Base-by-base conservation (phyloP, 2,888 invertebrate genomes). In the Mamestra brassicae region DNA sequence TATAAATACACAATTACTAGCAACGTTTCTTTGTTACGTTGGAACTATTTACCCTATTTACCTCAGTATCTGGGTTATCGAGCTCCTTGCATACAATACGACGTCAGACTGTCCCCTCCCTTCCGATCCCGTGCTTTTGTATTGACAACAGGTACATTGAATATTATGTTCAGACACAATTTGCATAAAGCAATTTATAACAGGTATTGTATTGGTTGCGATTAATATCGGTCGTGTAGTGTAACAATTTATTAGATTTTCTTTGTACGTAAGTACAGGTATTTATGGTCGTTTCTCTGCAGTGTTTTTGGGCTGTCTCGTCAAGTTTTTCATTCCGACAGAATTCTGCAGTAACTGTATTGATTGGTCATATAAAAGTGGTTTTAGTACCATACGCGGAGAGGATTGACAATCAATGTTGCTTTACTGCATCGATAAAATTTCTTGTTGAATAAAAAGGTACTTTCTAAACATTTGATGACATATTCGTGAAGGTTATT, bases 21-120 rank as follows among this genome's bases (percentile, higher is more conserved):
- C 76, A 78, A 75, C 80, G 83, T 85, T 87, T 84, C 88, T 89
- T 90, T 90, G 90, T 90, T 85, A 86, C 76, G 81, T 80, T 80
- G 79, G 78, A 82, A 78, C 90, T 89, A 85, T 90, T 87, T 90
- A 89, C 83, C 71, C 76, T 84, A 85, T 89, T 87, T 89, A 89
- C 83, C 67, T 71, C 78, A 85, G 90, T 90, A 93, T 93, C 91
- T 94, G 87, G 93, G 94, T 92, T 94, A 93, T 93, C 91, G 89
- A 87, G 88, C 87, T 89, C 85, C 88, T 86, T 85, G 62, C 80
- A 86, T 86, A 92, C 90, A 92, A 92, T 92, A 87, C 89, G 81
- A 86, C 89, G 88, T 89, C 89, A 86, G 86, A 80, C 86, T 89
- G 89, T 91, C 90, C 88, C 89, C 89, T 88, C 89, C 88, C 90